phyloP scores from a whole-genome alignment of 2,113 vertebrate genomes.

The Oncorhynchus clarkii region DNA sequence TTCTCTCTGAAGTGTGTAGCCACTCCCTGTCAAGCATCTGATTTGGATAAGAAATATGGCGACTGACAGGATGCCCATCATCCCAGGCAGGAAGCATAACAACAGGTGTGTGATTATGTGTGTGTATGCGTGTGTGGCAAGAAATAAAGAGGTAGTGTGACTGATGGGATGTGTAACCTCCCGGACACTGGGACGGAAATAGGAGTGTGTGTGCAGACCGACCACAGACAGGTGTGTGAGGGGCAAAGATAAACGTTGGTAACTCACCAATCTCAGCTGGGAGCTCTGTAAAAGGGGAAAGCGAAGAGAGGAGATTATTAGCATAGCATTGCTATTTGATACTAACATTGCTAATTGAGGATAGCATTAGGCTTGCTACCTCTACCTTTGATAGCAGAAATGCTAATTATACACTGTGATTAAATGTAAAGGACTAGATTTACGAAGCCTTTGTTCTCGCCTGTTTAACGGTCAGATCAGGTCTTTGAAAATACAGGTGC shows the following conservation, averaged over 20 bases:
- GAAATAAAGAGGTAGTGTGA: constrained; percentile 11
- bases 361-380: not conserved
- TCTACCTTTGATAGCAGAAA: too few relatives aligned
- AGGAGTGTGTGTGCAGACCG: constrained; percentile 3
- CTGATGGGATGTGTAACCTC: not conserved
- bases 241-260: not conserved
- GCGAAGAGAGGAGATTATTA: constrained; percentile 32
- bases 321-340: not conserved
- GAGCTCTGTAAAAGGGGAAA: constrained; percentile 66
- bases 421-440: too few relatives aligned
- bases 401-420: too few relatives aligned
- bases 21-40: too few relatives aligned
- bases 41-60: too few relatives aligned
- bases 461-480: too few relatives aligned
- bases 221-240: too few relatives aligned
- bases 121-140: not conserved
- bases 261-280: constrained; percentile 78
- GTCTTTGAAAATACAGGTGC: too few relatives aligned
- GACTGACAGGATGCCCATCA: too few relatives aligned
- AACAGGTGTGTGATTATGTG: not conserved
- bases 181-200: not conserved
- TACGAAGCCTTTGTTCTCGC: too few relatives aligned
- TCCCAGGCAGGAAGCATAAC: too few relatives aligned
- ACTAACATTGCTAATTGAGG: not conserved
- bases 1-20: too few relatives aligned